A percentile compares a stretch with the other conserved stretches of the same genome.
phyloP scores from a whole-genome alignment of 2,797 vertebrate genomes.

The Petrocephalus sullivani region DNA sequence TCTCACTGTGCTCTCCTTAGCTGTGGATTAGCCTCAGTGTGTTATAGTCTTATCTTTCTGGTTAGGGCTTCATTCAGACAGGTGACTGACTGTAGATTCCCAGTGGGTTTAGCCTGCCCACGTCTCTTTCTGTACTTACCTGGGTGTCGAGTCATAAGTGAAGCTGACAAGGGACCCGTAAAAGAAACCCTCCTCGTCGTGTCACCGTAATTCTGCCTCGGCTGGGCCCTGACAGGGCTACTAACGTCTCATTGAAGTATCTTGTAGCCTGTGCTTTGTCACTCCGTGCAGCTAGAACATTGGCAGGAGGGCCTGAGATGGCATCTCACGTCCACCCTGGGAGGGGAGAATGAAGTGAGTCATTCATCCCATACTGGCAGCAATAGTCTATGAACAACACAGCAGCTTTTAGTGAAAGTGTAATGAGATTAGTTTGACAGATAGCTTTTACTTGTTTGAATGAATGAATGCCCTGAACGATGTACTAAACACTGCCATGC shows the following conservation, averaged over 20 bases:
- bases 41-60: not conserved
- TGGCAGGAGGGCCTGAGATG: slow-evolving; percentile 11
- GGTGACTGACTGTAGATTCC: not conserved
- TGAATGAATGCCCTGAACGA: not conserved
- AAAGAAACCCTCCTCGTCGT: not conserved
- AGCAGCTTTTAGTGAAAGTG: not conserved
- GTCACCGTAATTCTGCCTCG: not conserved
- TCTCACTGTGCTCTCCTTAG: not conserved
- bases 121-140: not conserved
- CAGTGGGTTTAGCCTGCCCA: not conserved
- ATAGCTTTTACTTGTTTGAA: not conserved
- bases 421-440: slow-evolving; percentile 16
- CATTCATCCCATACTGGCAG: slow-evolving; percentile 2
- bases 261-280: not conserved
- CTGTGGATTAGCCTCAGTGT: not conserved
- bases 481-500: not conserved
- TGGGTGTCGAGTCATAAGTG: not conserved
- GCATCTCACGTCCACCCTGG: not conserved
- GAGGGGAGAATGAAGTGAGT: slow-evolving; percentile 8
- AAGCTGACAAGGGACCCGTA: not conserved
- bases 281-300: not conserved
- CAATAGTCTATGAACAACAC: not conserved
- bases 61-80: not conserved
- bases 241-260: slow-evolving; percentile 9
- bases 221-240: not conserved